Conservation (phyloP, 2,797 vertebrate genomes). For the Eremophila alpestris region DNA sequence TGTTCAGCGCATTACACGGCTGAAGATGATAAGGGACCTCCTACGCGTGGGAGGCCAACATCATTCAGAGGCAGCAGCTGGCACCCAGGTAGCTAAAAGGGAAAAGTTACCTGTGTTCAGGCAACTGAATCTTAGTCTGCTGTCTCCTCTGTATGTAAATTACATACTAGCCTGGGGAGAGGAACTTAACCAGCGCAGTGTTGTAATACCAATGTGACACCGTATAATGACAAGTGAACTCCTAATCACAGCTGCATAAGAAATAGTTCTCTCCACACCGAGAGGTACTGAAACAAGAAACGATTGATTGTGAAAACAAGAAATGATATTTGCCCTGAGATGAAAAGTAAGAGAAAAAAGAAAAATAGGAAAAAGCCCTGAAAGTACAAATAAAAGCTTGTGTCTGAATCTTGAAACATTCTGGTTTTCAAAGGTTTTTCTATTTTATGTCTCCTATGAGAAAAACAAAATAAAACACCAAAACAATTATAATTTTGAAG, state of each 20-base stretch:
- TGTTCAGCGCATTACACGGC: background rate
- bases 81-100: background rate
- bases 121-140: background rate
- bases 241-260: background rate
- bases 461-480: background rate
- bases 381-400: background rate
- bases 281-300: background rate
- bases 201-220: background rate
- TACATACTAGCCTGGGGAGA: background rate
- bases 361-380: fast-evolving
- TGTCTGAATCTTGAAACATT: background rate
- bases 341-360: background rate
- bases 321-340: background rate
- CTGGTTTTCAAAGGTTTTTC: background rate
- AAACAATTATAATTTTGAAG: background rate
- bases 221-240: background rate
- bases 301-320: background rate
- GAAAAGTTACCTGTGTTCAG: background rate
- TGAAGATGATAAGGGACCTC: background rate
- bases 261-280: background rate
- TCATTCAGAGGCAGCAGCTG: background rate
- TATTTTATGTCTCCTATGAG: background rate
- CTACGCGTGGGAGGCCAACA: background rate
- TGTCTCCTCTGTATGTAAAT: slow-evolving; percentile 5
- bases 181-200: background rate